Evolutionary conservation across 2,888 invertebrate genomes (phyloP), one percentile per base, ranked within the genome.

Genomic region (Papilio protenor): DNA sequence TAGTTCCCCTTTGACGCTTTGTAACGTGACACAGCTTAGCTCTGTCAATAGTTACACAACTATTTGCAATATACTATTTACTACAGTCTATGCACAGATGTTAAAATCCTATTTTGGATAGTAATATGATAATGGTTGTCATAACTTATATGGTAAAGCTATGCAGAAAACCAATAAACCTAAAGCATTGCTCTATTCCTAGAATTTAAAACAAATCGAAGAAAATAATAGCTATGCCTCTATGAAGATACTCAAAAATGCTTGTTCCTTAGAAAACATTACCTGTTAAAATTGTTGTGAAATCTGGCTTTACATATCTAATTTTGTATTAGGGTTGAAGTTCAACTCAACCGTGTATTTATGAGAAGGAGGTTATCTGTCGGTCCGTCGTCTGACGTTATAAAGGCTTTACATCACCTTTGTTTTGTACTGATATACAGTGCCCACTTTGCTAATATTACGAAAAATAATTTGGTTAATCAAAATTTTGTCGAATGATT

Each of bases 391-490:
- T 57, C 77, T 61, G 80, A 80, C 78, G 72, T 72, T 71, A 79
- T 75, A 79, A 81, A 81, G 77, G 79, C 72, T 81, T 83, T 83
- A 82, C 77, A 80, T 77, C 3, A 66, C 57, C 64, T 69, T 73
- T 73, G 73, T 69, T 73, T 73, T 69, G 23, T 2, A 66, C 73
- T 66, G 77, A 73, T 77, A 66, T 57, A 73, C 66, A 69, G 18
- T 21, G 27, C 8, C 23, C 12, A 79, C 81, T 80, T 83, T 80
- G 78, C 79, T 76, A 73, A 55, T 33, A 4, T 18, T 4, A 33
- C 33, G 16, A 16, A 33, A 16, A 33, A 33, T 33, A 16, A 5
- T 61, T 61, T 21, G 16, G 14, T 16, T 27, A 33, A 33, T 33
- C n/a, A 8, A 33, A 64, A 57, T 16, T 21, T 21, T 3, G n/a